A percentile compares a stretch with the other conserved stretches of the same genome.
Conservation (phyloP, 2,797 vertebrate species). For the Protonibea diacanthus region DNA sequence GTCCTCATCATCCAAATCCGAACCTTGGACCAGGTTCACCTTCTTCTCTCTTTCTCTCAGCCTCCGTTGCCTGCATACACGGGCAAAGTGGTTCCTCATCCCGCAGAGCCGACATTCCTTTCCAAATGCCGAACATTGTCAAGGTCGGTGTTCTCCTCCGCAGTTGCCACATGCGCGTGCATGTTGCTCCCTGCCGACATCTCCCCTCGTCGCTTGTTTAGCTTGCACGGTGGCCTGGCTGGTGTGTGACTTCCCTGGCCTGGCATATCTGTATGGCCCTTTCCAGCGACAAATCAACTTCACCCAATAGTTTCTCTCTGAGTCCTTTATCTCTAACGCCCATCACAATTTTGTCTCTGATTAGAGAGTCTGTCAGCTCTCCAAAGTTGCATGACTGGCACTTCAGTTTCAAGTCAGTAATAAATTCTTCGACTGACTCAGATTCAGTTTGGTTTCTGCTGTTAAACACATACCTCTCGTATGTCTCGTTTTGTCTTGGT, state of each 20-base stretch:
- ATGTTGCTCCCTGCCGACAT: background rate
- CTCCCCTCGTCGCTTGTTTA: background rate
- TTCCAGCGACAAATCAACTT: background rate
- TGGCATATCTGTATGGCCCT: constrained; percentile 1
- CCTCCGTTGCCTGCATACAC: no score
- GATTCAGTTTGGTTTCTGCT: constrained; percentile 1
- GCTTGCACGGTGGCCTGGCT: no score
- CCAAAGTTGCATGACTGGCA: constrained; percentile 4
- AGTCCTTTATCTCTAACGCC: background rate
- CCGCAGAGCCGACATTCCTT: background rate
- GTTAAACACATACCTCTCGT: constrained; percentile 5
- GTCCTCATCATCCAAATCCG: no score
- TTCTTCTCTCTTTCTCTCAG: no score
- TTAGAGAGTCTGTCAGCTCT: background rate
- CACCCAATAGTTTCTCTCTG: constrained; percentile 1
- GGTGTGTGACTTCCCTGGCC: background rate
- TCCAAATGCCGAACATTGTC: background rate
- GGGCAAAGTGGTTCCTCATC: background rate
- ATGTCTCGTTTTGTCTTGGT: background rate
- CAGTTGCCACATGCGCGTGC: background rate
- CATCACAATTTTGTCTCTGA: background rate
- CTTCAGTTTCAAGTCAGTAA: background rate
- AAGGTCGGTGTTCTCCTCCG: background rate
- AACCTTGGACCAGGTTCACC: no score
- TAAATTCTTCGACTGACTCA: constrained; percentile 2